Conservation (phyloP, 2,797 vertebrate genomes). For the Bradypodion ventrale region DNA sequence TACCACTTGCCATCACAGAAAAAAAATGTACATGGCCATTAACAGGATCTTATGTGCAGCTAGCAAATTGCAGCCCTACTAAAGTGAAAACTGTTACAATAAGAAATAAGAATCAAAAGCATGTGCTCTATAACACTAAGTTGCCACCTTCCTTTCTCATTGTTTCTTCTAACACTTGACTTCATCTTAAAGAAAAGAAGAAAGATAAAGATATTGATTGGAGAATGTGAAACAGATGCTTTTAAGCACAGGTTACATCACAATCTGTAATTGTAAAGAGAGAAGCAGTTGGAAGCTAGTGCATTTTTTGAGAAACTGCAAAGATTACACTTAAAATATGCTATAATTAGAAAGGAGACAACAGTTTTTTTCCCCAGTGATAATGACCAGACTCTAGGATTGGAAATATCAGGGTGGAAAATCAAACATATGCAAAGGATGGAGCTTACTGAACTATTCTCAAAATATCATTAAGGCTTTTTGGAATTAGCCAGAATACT, state of each 20-base stretch:
- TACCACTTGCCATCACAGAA: not conserved
- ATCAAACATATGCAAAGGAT: not conserved
- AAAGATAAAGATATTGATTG: slow-evolving; percentile 40
- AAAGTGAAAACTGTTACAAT: not conserved
- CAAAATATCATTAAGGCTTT: slow-evolving; percentile 31
- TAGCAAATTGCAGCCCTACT: not conserved
- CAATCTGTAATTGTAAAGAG: slow-evolving; percentile 1
- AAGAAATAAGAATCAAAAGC: not conserved
- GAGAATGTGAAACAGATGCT: slow-evolving; percentile 21
- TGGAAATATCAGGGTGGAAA: not conserved
- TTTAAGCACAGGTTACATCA: slow-evolving; percentile 36
- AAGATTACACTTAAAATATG: not conserved
- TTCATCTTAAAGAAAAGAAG: slow-evolving; percentile 10
- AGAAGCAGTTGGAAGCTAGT: not conserved
- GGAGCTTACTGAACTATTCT: slow-evolving; percentile 6
- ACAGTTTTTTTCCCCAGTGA: not conserved
- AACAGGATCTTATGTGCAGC: not conserved
- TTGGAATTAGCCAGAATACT: slow-evolving; percentile 28
- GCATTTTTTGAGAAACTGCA: slow-evolving; percentile 4
- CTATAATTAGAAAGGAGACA: slow-evolving; percentile 9
- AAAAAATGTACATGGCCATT: not conserved
- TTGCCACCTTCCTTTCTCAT: slow-evolving; percentile 10
- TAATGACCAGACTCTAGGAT: not conserved
- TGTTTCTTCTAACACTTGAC: slow-evolving; percentile 8
- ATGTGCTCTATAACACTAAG: not conserved